These are phyloP conservation scores for Drosophila paulistorum DNA, from an alignment of 1,140 invertebrate species.

Conservation along the genomic window DNA sequence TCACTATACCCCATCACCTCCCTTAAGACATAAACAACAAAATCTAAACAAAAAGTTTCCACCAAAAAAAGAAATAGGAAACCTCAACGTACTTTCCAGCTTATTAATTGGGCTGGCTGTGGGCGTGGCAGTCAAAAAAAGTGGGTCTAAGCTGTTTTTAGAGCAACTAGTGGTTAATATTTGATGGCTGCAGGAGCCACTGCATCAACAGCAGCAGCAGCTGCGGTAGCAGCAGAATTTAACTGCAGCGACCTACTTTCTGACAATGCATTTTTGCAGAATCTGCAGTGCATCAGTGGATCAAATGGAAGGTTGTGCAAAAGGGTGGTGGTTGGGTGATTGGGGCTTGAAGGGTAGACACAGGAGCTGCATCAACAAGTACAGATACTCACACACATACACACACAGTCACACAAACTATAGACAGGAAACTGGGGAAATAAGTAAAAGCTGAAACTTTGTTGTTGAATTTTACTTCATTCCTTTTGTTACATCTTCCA, in stretches of 20 bases:
- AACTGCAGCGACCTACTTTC: slow-evolving; percentile 68
- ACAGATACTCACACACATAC: slow-evolving; percentile 36
- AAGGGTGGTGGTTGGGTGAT: slow-evolving; percentile 3
- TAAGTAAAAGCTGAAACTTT: slow-evolving; percentile 6
- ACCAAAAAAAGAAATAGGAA: not conserved
- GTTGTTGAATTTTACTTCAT: not conserved
- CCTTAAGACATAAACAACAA: not conserved
- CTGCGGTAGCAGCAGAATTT: slow-evolving; percentile 47
- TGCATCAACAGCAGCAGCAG: slow-evolving; percentile 27
- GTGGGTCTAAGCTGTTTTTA: slow-evolving; percentile 33
- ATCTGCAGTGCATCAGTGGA: slow-evolving; percentile 19
- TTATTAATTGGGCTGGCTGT: slow-evolving; percentile 59
- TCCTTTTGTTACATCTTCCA: slow-evolving; percentile 2
- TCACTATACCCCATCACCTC: not conserved
- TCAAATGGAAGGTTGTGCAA: not conserved
- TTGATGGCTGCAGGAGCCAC: slow-evolving; percentile 55
- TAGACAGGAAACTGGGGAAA: slow-evolving; percentile 15
- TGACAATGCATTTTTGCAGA: slow-evolving; percentile 70
- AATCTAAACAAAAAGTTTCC: slow-evolving; percentile 37
- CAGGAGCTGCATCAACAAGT: slow-evolving; percentile 73
- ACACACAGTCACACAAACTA: slow-evolving; percentile 18
- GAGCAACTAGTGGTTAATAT: slow-evolving; percentile 78
- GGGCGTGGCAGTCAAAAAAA: slow-evolving; percentile 49
- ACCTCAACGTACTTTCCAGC: slow-evolving; percentile 36
- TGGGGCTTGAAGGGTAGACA: slow-evolving; percentile 21